A percentile compares a stretch with the other conserved stretches of the same genome.
Evolutionary conservation across 2,888 invertebrate genomes (phyloP).

Genomic region (Smittia sp.): DNA sequence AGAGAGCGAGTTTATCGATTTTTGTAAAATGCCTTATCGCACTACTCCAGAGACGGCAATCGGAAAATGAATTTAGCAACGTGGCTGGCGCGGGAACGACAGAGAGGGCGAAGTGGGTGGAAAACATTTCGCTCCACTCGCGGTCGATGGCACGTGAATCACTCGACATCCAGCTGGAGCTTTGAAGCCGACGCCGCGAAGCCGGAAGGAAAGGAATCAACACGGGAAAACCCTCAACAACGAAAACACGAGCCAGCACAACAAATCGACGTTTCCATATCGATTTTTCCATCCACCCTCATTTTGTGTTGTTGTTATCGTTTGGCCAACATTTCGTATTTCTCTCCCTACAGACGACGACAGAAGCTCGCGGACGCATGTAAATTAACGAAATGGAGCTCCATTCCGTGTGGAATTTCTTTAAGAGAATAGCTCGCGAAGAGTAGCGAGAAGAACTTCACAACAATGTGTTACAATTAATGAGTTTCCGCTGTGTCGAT

Average conservation of each 20-base stretch:
- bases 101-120: not conserved
- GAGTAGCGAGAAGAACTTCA: slow-evolving; percentile 12
- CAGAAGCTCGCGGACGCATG: not conserved
- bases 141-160: not conserved
- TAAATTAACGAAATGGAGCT: not conserved
- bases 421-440: not conserved
- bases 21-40: too few species aligned
- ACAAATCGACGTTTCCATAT: slow-evolving; percentile 10
- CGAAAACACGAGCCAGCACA: not conserved
- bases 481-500: slow-evolving; percentile 10
- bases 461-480: slow-evolving; percentile 27
- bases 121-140: not conserved
- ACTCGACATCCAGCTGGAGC: too few species aligned
- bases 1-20: too few species aligned
- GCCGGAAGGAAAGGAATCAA: not conserved
- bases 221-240: slow-evolving; percentile 9
- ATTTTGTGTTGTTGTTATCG: slow-evolving; percentile 23
- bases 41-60: too few species aligned
- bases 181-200: not conserved
- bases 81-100: not conserved
- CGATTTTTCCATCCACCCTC: slow-evolving; percentile 34
- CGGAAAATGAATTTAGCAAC: not conserved
- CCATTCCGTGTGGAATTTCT: not conserved
- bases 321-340: not conserved
- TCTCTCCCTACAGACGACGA: not conserved